Percentiles rank a stretch among this genome's conserved stretches.
phyloP scores from a whole-genome alignment of 2,888 invertebrate genomes.

The Sarcophaga carnaria region DNA sequence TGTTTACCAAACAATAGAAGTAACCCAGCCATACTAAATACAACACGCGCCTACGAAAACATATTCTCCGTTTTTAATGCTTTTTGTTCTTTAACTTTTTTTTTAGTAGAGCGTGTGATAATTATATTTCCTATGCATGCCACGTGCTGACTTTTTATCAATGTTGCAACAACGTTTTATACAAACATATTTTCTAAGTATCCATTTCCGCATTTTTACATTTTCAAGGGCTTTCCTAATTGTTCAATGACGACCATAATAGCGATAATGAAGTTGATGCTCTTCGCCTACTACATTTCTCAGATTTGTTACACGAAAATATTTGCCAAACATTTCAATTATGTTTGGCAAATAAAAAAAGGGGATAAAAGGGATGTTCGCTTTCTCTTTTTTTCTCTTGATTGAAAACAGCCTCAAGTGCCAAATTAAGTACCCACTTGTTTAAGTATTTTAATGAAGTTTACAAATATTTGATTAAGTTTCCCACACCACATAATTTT shows the following conservation, averaged over 20 bases:
- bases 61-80: conserved; percentile 20
- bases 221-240: conserved; percentile 72
- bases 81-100: background rate
- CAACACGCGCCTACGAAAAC: conserved; percentile 61
- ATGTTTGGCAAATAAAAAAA: conserved; percentile 23
- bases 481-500: conserved; percentile 21
- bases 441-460: conserved; percentile 55
- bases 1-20: background rate
- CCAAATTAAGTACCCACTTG: conserved; percentile 69
- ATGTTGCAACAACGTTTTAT: conserved; percentile 60
- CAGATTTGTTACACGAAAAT: conserved; percentile 51
- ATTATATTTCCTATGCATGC: conserved; percentile 76
- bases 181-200: conserved; percentile 74
- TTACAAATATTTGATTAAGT: conserved; percentile 28
- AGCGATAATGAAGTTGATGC: background rate
- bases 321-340: conserved; percentile 36
- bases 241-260: conserved; percentile 67
- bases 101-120: conserved; percentile 76
- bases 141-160: conserved; percentile 74
- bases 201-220: conserved; percentile 77
- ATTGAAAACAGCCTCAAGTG: conserved; percentile 52
- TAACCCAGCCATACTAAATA: background rate
- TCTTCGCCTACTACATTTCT: conserved; percentile 30
- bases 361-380: background rate
- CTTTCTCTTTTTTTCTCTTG: background rate